Base-by-base conservation (phyloP, 2,888 invertebrate genomes). In the Erannis defoliaria region DNA sequence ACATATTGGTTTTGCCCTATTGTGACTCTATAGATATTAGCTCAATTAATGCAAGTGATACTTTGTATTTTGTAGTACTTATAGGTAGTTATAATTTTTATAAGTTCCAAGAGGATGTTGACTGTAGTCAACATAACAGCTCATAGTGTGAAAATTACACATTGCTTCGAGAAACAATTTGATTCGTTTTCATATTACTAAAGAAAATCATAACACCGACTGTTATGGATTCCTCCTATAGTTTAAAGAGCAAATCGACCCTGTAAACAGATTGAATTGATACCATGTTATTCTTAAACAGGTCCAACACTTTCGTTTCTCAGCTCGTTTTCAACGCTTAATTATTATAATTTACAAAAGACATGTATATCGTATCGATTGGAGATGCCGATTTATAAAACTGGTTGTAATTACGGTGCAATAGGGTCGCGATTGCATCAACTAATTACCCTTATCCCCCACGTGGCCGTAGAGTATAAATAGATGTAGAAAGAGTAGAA, bases 341-440 rank as follows among this genome's bases (percentile, higher is more conserved):
- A 18, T 42, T 31, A 55, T 33, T 29, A 59, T 56, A 62, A 67
- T 66, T 67, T 65, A 61, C 62, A 59, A 40, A 46, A 40, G 57
- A 55, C 9, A 31, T 8, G 31, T 40, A 38, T 19, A 37, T 42
- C 23, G 18, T 49, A 57, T 57, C 35, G 42, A 64, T 57, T 33
- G 26, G 53, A 54, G 29, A 53, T 31, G 48, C 18, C 35, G n/a
- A 55, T 61, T 56, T 59, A 49, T 38, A 63, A 45, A 60, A 53
- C 55, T 65, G 68, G 67, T 73, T 64, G 42, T 62, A 65, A 64
- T 66, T 62, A 43, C 61, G 49, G 63, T 55, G 61, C 29, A 62
- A 69, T 75, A 80, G 72, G 71, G 76, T 74, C 62, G 68, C 67
- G 62, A 73, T 75, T 73, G 62, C 68, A 66, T 69, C 64, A 60